Evolutionary conservation across 2,797 vertebrate genomes (phyloP), one percentile per base, ranked within the genome.

Genomic region (Thalassophryne amazonica): DNA sequence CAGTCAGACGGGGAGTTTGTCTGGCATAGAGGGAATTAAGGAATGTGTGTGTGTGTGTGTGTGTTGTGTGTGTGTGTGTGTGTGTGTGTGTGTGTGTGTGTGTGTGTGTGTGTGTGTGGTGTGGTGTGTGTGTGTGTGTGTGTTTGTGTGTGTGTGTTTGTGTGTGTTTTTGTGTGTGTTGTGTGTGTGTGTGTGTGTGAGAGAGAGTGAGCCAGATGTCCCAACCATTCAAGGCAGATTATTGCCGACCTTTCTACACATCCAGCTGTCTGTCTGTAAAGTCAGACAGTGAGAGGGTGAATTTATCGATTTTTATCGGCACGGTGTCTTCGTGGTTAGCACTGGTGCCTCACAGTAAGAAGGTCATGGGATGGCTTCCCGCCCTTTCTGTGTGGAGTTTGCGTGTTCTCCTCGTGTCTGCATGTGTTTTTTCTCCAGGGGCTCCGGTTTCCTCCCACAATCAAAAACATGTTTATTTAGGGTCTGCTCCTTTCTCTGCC

Each of bases 211-310:
- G 23, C 84, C 86, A 86, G 79, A 86, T 83, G 79, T 81, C 78
- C 55, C 76, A 79, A 73, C 69, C 78, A 83, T 79, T 65, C 50
- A 13, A 46, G 18, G 41, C 41, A 69, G 86, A 87, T 87, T 85
- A 86, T 72, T 22, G 68, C 43, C 41, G 43, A 40, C 63, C 50
- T 50, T 66, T 58, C 13, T 65, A 85, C 80, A 80, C 73, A 59
- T 60, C 59, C 80, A 86, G 79, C 80, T 71, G 76, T 80, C n/a
- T n/a, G 70, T 67, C 52, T 71, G 70, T 34, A 54, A 13, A 63
- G 40, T 57, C 36, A 41, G 41, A 45, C 20, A 45, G 52, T 22
- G 54, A 59, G 69, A 63, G 64, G 5, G 2, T 16, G 41, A 61
- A 53, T 51, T 62, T 22, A 11, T 41, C 39, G 66, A 63, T 60